Evolutionary conservation across 2,113 vertebrate genomes (phyloP).

Genomic region (Pitta sordida): DNA sequence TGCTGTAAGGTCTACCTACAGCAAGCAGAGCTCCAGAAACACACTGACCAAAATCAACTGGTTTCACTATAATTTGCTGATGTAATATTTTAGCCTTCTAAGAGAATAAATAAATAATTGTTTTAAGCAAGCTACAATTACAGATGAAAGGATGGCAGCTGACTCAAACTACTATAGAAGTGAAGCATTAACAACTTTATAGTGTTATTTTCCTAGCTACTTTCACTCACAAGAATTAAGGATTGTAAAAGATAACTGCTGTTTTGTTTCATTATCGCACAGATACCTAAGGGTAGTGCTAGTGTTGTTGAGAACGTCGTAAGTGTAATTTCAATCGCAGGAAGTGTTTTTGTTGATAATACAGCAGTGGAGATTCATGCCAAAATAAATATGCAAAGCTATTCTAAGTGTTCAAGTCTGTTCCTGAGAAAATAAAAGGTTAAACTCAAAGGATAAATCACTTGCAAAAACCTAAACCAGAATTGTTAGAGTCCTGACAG

Average conservation of each 20-base stretch:
- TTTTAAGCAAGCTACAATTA: neutral
- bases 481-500: neutral
- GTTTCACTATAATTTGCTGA: neutral
- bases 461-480: neutral
- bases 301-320: neutral
- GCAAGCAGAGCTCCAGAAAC: neutral
- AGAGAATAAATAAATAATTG: neutral
- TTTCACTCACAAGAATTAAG: neutral
- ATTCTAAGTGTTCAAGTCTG: neutral
- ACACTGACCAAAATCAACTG: neutral
- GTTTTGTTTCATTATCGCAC: neutral
- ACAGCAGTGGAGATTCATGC: neutral
- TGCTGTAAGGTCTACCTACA: neutral
- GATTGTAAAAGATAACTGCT: neutral
- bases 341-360: conserved; percentile 35
- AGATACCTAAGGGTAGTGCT: neutral
- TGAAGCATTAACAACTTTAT: neutral
- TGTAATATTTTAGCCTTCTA: neutral
- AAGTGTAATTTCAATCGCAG: conserved; percentile 34
- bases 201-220: neutral
- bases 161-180: neutral
- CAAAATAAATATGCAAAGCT: conserved; percentile 29
- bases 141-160: neutral
- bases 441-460: neutral
- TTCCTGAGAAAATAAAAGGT: neutral